Evolutionary conservation across 1,140 invertebrate genomes (phyloP), one percentile per base, ranked within the genome.

Genomic region (Ceratina calcarata): DNA sequence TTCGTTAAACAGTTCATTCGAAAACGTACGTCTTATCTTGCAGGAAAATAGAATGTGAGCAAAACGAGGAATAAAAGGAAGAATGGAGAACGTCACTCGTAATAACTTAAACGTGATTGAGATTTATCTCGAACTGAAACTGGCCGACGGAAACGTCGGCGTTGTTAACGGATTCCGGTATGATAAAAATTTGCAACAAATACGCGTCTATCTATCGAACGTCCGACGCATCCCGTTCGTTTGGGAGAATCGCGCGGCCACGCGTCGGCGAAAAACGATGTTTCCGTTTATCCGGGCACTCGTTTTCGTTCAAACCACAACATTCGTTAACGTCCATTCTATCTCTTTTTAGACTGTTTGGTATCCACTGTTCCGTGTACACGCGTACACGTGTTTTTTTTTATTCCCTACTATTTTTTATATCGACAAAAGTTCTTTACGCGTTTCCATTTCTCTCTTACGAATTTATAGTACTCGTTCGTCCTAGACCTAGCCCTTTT

Each of bases 11-110:
- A 24, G 15, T 4, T 24, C n/a, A 18, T 55, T 20, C 70, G 45
- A 51, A 62, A 72, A 18, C 58, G 45, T n/a, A 24, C 70, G 45
- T 37, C 58, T 72, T 72, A 51, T 73, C 71, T 20, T 27, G n/a
- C 15, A 67, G 13, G n/a, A 77, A 27, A 18, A 8, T 45, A 24
- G 20, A 61, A 27, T 16, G 60, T 3, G 20, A 13, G 18, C 18
- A 3, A 10, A 58, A 58, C 57, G n/a, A 6, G 37, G 37, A 45
- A 6, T 60, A 45, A 12, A 20, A 62, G 37, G n/a, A 73, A 61
- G 58, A 60, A 62, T 10, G 15, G 32, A 53, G 37, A 45, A 62
- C 27, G 57, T 61, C 37, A 49, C 18, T 75, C 4, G 15, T 32
- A 18, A 67, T 57, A 57, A 57, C 32, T 37, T 20, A 12, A 6